Base-by-base conservation (phyloP, 1,140 invertebrate species). In the Megalonaias nervosa region DNA sequence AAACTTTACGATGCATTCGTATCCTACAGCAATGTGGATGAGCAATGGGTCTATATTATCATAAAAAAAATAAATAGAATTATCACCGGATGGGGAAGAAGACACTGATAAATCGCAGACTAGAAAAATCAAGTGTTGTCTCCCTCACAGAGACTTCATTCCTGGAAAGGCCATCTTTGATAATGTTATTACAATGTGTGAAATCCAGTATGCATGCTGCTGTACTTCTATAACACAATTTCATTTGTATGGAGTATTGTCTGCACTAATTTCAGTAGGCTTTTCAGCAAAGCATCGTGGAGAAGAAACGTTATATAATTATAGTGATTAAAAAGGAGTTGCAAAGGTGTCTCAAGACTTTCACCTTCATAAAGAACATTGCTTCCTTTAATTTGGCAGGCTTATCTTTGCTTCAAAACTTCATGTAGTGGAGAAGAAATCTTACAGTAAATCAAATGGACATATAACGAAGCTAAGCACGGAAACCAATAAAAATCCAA, bases 141-240 rank as follows among this genome's bases (percentile, higher is more conserved):
- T 89, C n/a, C 87, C 87, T 64, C 85, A 89, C 59, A 74, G 85
- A 61, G 86, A 89, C 61, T 89, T 89, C 67, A 79, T 86, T 55
- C 82, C 83, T 6, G 87, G 87, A 14, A 84, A 81, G 58, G 82
- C 86, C 2, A 88, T 98, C 80, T 94, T 95, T 68, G 97, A 98
- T 86, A 97, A 96, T 59, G 97, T 98, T 81, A 94, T 96, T 72
- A 95, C n/a, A 97, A 89, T 96, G 96, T 38, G 96, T 97, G 9
- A 96, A 98, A 88, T 95, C 95, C 60, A 97, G 96, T 74, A 92
- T 95, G 74, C 93, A 97, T 70, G 98, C 96, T 19, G 96, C 98
- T 60, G 95, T 98, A 93, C 94, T 98, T 75, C 92, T 98, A 12
- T 97, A 96, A 62, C 95, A 97, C 88, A 97, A 97, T 90, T 98